These are phyloP conservation scores for Calcarius lapponicus DNA, from an alignment of 2,797 vertebrate species.

Conservation along the genomic window DNA sequence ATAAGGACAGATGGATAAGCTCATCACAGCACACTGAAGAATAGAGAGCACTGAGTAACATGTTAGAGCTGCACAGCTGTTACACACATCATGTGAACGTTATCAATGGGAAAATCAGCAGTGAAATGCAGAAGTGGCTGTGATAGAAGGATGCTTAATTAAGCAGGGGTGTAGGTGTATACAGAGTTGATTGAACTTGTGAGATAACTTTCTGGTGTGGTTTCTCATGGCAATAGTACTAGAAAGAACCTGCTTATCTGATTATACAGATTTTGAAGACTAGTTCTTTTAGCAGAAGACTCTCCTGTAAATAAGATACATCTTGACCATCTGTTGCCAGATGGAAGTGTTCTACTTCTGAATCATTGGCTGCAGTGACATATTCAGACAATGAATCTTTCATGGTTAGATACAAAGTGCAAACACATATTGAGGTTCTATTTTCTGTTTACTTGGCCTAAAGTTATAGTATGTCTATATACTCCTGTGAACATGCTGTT, in stretches of 20 bases:
- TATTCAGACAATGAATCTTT: slow-evolving; percentile 50
- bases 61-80: background rate
- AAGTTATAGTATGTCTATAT: background rate
- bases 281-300: slow-evolving; percentile 45
- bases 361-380: slow-evolving; percentile 34
- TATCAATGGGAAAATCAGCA: background rate
- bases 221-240: slow-evolving; percentile 4
- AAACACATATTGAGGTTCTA: background rate
- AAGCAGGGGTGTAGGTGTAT: background rate
- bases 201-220: background rate
- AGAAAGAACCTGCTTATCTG: slow-evolving; percentile 40
- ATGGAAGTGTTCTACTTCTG: slow-evolving; percentile 52
- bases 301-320: slow-evolving; percentile 34
- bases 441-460: slow-evolving; percentile 32
- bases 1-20: background rate
- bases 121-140: background rate
- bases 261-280: background rate
- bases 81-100: accelerated
- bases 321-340: slow-evolving; percentile 47
- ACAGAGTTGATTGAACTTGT: background rate
- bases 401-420: background rate
- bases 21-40: background rate
- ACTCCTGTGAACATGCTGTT: background rate
- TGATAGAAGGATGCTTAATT: background rate
- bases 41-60: background rate